Base-by-base conservation (phyloP, 2,113 vertebrate genomes). In the Dipodomys ordii region DNA sequence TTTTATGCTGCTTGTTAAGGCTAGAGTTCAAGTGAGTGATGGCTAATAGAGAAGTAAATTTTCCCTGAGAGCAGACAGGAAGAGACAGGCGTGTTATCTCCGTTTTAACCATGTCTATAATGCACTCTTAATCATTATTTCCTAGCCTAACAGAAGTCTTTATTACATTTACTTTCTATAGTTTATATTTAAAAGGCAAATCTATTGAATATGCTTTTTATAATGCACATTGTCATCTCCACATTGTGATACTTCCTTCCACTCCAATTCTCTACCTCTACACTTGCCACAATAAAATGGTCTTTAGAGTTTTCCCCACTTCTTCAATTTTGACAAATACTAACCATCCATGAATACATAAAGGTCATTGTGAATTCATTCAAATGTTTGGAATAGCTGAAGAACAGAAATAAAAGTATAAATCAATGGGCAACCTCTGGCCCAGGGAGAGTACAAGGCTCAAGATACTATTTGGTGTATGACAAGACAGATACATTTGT, bases 261-360 rank as follows among this genome's bases (percentile, higher is more conserved):
- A 39, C 90, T 5, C 30, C 28, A 28, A 12, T n/a, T 89, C 23
- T 64, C 1, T 53, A 49, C 6, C 10, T 57, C 13, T 90, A 91
- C 3, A 64, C 9, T 76, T 23, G 69, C 22, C 30, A 65, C 0
- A 44, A 27, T 60, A 86, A 79, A 68, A 2, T 6, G 35, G 7
- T 57, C 9, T 65, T 46, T 23, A 6, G 2, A 67, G 7, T 53
- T 16, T 35, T 88, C 53, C 62, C 16, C 1, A 44, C 57, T 92
- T 71, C 25, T 88, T 89, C 23, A 39, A 49, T 93, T 86, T 94
- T 91, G 44, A 79, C 65, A 74, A 73, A 74, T 79, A 93, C 28
- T 27, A 74, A 49, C 39, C 62, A 73, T 39, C 53, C 28, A 65
- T 6, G 46, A 88, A 81, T 72, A 64, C 64, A 77, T 87, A 69